Evolutionary conservation across 2,888 invertebrate genomes (phyloP).

Genomic region (Xylota sylvarum): DNA sequence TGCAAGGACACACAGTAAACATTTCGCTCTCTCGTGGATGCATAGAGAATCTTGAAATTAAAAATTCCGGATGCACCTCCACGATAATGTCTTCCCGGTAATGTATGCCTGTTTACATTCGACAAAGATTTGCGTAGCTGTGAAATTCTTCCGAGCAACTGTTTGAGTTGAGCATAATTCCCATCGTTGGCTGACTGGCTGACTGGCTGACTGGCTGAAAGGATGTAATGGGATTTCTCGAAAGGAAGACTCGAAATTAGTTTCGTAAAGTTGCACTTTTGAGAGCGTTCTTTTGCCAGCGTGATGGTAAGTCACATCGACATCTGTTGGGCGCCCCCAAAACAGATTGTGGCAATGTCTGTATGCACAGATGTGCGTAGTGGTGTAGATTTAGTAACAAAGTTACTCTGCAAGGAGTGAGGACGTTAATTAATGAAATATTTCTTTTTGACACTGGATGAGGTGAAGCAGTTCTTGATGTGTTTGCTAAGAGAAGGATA

Average conservation of each 20-base stretch:
- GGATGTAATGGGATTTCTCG: slow-evolving; percentile 12
- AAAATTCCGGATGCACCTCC: slow-evolving; percentile 23
- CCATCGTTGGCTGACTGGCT: neutral
- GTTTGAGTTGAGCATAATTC: slow-evolving; percentile 35
- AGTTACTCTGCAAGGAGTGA: neutral
- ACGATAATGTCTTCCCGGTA: slow-evolving; percentile 27
- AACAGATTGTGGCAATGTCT: slow-evolving; percentile 25
- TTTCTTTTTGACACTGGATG: slow-evolving; percentile 32
- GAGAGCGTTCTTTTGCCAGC: slow-evolving; percentile 27
- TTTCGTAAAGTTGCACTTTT: slow-evolving; percentile 53
- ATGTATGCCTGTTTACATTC: slow-evolving; percentile 39
- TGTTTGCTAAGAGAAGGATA: slow-evolving; percentile 26
- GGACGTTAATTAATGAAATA: slow-evolving; percentile 49
- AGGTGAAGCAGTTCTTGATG: slow-evolving; percentile 42
- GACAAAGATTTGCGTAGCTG: slow-evolving; percentile 40
- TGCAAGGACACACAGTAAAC: slow-evolving; percentile 1
- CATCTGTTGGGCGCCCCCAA: slow-evolving; percentile 2
- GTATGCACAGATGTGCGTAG: neutral
- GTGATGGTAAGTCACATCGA: too few species aligned
- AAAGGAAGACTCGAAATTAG: slow-evolving; percentile 33
- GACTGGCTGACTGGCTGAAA: neutral
- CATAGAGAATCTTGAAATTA: slow-evolving; percentile 10
- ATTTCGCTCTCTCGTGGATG: neutral
- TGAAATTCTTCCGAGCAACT: slow-evolving; percentile 21
- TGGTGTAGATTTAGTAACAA: slow-evolving; percentile 30